Conservation (phyloP, 2,888 invertebrate genomes). For the Leptinotarsa tumamoca region DNA sequence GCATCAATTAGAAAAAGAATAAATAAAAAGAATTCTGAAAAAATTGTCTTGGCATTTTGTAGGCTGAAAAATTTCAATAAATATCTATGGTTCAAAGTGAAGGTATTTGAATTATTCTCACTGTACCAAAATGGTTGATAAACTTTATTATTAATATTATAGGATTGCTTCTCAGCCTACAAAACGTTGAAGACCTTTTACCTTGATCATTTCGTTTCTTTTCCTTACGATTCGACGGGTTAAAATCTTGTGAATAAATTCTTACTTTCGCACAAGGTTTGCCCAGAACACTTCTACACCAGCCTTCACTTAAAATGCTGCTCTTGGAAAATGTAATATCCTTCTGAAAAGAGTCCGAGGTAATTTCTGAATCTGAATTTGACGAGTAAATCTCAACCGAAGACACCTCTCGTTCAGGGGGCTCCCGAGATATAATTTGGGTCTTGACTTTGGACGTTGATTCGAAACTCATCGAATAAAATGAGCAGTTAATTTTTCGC, state of each 20-base stretch:
- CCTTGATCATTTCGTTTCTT: background rate
- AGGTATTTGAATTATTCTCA: too few relatives aligned
- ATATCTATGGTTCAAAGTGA: too few relatives aligned
- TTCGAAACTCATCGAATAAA: background rate
- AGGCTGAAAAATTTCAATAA: too few relatives aligned
- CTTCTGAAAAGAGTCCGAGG: background rate
- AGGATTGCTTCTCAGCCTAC: too few relatives aligned
- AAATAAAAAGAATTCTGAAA: background rate
- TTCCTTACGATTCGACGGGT: background rate
- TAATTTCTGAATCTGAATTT: background rate
- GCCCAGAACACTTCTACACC: conserved; percentile 43
- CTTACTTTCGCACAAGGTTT: conserved; percentile 26
- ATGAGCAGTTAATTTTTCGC: background rate
- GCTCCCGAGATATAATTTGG: background rate
- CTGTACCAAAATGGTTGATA: too few relatives aligned
- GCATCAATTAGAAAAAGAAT: background rate
- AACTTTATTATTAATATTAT: too few relatives aligned
- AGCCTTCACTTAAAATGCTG: conserved; percentile 44
- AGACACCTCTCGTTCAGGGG: conserved; percentile 11
- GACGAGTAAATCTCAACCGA: background rate
- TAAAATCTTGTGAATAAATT: background rate
- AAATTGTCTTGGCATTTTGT: too few relatives aligned
- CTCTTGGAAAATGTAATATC: conserved; percentile 27
- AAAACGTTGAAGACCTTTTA: background rate
- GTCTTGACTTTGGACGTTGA: background rate